phyloP scores from a whole-genome alignment of 1,140 invertebrate genomes.

The Oedothorax gibbosus region DNA sequence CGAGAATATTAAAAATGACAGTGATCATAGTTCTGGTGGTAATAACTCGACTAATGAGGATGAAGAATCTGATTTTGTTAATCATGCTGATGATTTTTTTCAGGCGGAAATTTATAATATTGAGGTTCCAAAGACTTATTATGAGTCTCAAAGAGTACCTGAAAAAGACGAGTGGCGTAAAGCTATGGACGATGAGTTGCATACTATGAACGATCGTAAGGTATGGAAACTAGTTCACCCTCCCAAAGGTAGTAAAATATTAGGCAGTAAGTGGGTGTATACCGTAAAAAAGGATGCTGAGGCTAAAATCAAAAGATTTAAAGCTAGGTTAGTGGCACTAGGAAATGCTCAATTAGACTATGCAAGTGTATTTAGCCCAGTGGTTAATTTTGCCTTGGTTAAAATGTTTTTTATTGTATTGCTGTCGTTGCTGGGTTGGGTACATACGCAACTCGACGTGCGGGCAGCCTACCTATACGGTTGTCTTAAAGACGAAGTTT shows the following conservation, averaged over 20 bases:
- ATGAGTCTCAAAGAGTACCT: background rate
- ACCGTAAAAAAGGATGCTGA: background rate
- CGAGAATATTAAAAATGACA: background rate
- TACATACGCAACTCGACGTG: background rate
- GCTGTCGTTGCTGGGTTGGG: background rate
- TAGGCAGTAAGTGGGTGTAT: constrained; percentile 42
- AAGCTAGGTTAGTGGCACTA: constrained; percentile 3
- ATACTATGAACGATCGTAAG: constrained; percentile 6
- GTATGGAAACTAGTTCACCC: background rate
- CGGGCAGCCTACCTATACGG: background rate
- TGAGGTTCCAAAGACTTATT: background rate
- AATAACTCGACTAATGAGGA: too few relatives aligned
- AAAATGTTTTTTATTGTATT: background rate
- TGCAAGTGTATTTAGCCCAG: background rate
- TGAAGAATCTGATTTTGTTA: background rate
- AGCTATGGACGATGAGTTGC: constrained; percentile 45
- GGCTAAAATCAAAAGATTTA: constrained; percentile 24
- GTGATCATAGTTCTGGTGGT: too few relatives aligned
- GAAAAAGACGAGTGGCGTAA: background rate
- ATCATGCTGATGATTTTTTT: background rate
- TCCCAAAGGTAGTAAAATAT: background rate
- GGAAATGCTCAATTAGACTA: background rate
- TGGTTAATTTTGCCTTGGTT: constrained; percentile 1
- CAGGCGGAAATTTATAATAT: background rate
- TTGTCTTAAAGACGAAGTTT: constrained; percentile 1